These are phyloP conservation scores for Brachycybe producta DNA, from an alignment of 2,888 invertebrate genomes.

Conservation along the genomic window DNA sequence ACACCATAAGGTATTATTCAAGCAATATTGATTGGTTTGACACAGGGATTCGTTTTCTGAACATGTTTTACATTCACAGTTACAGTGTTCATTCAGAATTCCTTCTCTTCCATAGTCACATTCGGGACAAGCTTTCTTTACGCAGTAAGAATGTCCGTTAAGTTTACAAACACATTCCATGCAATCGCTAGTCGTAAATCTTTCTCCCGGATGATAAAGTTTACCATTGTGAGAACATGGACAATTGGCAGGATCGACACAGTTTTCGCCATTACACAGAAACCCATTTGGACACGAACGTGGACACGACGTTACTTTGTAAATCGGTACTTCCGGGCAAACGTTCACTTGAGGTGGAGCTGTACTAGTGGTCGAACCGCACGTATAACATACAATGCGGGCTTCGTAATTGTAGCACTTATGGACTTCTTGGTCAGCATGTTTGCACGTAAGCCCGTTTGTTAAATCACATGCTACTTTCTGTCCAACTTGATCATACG, in stretches of 20 bases:
- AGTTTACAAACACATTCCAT: conserved; percentile 64
- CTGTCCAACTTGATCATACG: conserved; percentile 12
- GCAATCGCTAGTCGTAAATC: conserved; percentile 53
- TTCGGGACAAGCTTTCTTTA: conserved; percentile 47
- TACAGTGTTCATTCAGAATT: conserved; percentile 39
- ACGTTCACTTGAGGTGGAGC: conserved; percentile 21
- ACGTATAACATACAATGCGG: conserved; percentile 29
- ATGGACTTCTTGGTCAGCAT: conserved; percentile 10
- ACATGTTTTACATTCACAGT: conserved; percentile 61
- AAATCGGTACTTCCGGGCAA: conserved; percentile 30
- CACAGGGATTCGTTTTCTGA: conserved; percentile 51
- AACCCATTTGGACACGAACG: conserved; percentile 39
- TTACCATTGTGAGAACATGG: conserved; percentile 46
- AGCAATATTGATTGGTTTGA: conserved; percentile 58
- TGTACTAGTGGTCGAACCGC: conserved; percentile 18
- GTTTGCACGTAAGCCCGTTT: conserved; percentile 16
- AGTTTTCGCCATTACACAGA: conserved; percentile 61
- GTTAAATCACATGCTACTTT: conserved; percentile 17
- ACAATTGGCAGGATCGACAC: conserved; percentile 57
- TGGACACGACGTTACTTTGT: conserved; percentile 29
- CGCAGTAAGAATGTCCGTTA: conserved; percentile 57
- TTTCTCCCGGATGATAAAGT: conserved; percentile 23
- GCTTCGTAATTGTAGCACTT: conserved; percentile 30
- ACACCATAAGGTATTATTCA: conserved; percentile 59
- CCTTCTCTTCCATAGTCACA: conserved; percentile 38